Evolutionary conservation across 2,113 vertebrate species (phyloP).

Genomic region (Notothenia rossii): DNA sequence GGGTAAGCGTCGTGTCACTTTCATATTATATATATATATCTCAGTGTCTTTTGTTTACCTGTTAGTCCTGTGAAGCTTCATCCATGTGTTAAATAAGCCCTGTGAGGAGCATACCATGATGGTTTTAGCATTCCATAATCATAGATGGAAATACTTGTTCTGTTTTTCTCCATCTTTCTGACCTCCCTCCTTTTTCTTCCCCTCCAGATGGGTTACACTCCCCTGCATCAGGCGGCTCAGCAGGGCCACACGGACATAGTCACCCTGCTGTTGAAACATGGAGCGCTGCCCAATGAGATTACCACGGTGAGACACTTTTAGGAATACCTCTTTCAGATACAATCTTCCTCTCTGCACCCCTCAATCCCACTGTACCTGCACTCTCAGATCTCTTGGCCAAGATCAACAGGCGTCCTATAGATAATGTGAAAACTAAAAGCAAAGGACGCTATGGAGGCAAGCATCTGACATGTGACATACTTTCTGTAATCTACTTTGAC

Average conservation of each 20-base stretch:
- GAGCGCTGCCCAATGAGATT: constrained; percentile 93
- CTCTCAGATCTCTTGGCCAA: neutral
- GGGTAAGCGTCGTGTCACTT: constrained; percentile 81
- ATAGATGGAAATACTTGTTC: neutral
- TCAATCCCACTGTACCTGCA: neutral
- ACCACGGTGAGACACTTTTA: constrained; percentile 86
- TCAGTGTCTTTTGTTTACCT: neutral
- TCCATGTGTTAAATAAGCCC: neutral
- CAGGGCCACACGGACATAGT: constrained; percentile 97
- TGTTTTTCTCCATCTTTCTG: neutral
- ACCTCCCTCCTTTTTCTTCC: neutral
- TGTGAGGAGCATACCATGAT: no score
- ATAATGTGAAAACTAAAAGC: neutral
- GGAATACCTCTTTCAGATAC: neutral
- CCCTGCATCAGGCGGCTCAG: constrained; percentile 96
- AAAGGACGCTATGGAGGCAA: neutral
- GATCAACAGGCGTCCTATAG: neutral
- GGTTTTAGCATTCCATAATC: neutral
- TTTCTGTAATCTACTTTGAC: no score
- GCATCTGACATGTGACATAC: no score
- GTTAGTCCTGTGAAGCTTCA: neutral
- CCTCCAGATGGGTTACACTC: constrained; percentile 92
- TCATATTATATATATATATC: neutral
- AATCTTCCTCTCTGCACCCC: neutral
- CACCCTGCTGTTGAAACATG: constrained; percentile 92